Evolutionary conservation across 2,797 vertebrate genomes (phyloP), one percentile per base, ranked within the genome.

Genomic region (Alca torda): DNA sequence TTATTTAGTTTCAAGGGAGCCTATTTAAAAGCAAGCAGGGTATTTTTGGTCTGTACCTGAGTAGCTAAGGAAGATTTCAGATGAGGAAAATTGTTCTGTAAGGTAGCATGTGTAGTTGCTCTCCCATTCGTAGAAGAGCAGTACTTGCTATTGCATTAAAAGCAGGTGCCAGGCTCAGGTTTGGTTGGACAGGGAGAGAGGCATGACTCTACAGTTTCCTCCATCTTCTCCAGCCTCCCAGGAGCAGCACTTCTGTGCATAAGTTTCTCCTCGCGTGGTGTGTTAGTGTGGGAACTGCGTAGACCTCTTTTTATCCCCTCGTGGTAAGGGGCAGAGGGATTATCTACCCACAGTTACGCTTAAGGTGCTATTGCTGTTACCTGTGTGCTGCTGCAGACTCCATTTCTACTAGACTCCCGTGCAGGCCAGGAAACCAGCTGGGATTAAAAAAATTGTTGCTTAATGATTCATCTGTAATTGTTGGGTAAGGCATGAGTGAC

Each of bases 231-330:
- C 39, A 65, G 68, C 60, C 21, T 68, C 68, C 20, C 30, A 25
- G 57, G 24, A 57, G 65, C 73, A 59, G 16, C 23, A 1, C 6
- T 20, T 57, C n/a, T 35, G 54, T 0, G 0, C 17, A 0, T 11
- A 43, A 60, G 37, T 37, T 59, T 80, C 39, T 80, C 56, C 16
- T 61, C 0, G 0, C 0, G 0, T 41, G 48, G 13, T 39, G 15
- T 48, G 59, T 51, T 41, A 56, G 41, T 18, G 48, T 28, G 30
- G 26, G 35, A 15, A 33, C 18, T 43, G 54, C 0, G 1, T 37
- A 73, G 53, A 46, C 4, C 5, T 45, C n/a, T 57, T 59, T 18
- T 54, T 18, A 13, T 75, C 9, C 9, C 10, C 10, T 37, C 4
- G n/a, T 25, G 17, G 6, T 37, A 24, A 48, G 20, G 11, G 45